phyloP scores from a whole-genome alignment of 2,888 invertebrate species.

The Mylabris sibirica region DNA sequence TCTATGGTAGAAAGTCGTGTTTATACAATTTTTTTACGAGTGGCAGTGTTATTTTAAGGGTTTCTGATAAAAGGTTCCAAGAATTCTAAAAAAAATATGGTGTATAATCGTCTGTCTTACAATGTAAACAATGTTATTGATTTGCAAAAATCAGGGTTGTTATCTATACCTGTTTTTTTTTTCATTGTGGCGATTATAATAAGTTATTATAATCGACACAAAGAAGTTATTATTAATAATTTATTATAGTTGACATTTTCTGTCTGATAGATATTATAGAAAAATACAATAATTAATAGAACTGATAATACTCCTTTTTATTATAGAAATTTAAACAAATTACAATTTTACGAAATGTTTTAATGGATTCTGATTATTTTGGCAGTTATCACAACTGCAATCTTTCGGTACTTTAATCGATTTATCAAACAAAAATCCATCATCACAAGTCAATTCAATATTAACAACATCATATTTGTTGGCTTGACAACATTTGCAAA shows the following conservation, averaged over 20 bases:
- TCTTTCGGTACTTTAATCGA: conserved; percentile 2
- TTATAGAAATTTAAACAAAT: not conserved
- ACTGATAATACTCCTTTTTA: not conserved
- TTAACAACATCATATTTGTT: not conserved
- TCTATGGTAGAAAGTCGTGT: no score
- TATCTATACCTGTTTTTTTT: not conserved
- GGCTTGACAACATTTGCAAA: conserved; percentile 6
- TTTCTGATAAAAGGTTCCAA: not conserved
- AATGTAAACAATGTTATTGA: not conserved
- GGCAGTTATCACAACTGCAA: not conserved
- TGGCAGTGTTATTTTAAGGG: not conserved
- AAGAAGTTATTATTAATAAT: no score
- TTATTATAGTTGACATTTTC: not conserved
- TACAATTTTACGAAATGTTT: not conserved
- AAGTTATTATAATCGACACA: no score
- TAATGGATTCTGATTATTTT: not conserved
- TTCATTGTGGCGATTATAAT: no score
- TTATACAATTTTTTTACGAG: no score
- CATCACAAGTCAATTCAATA: not conserved
- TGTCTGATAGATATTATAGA: not conserved
- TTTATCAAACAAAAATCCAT: not conserved
- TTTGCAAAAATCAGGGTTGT: not conserved
- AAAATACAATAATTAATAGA: no score
- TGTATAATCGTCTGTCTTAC: not conserved
- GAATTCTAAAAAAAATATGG: not conserved